Conservation (phyloP, 2,113 vertebrate genomes). For the Orientallactaga bullata region DNA sequence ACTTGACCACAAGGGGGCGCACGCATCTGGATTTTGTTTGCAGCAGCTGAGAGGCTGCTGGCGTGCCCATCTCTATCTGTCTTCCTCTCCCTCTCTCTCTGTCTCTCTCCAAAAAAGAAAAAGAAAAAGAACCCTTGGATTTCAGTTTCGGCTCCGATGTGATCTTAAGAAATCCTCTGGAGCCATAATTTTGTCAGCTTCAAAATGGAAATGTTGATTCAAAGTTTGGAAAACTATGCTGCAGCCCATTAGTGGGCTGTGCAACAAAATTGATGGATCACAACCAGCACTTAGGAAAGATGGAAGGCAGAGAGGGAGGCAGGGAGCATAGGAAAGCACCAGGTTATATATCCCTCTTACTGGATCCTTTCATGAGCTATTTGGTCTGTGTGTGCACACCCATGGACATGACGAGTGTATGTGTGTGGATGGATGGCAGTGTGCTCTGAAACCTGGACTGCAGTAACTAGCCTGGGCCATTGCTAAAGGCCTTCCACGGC, state of each 20-base stretch:
- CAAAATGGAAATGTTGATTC: constrained; percentile 42
- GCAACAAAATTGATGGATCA: constrained; percentile 34
- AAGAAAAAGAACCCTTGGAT: neutral
- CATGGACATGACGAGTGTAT: neutral
- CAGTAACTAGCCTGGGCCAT: neutral
- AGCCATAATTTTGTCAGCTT: neutral
- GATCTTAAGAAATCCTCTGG: constrained; percentile 37
- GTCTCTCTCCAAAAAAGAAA: too few species aligned
- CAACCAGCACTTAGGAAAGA: neutral
- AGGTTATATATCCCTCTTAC: neutral
- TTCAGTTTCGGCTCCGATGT: neutral
- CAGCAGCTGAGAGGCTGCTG: too few species aligned
- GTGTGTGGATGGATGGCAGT: too few species aligned
- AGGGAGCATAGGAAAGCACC: neutral
- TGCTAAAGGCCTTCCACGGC: neutral
- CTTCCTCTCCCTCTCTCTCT: too few species aligned
- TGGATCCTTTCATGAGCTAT: neutral
- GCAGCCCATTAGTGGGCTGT: neutral
- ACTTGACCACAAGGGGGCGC: too few species aligned
- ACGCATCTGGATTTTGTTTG: too few species aligned
- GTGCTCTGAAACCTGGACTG: neutral
- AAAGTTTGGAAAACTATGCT: neutral
- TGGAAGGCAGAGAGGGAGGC: neutral
- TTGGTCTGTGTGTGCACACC: neutral
- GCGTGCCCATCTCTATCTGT: too few species aligned